Evolutionary conservation across 2,888 invertebrate species (phyloP), one percentile per base, ranked within the genome.

Genomic region (Osmoderma eremita): DNA sequence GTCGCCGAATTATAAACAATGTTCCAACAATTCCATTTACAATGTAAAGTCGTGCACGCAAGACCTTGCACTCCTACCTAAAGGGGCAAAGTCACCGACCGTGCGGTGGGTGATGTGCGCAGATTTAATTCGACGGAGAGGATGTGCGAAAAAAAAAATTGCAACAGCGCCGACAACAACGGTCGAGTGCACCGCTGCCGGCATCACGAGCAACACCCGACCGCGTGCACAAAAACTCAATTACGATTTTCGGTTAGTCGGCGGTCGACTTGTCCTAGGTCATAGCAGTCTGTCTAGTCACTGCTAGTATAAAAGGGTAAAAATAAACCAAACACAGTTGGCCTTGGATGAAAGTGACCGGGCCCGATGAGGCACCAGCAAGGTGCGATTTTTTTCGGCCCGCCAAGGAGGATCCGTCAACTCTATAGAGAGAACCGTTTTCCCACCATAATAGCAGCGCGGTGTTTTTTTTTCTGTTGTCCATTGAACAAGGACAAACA

Each of bases 281-380:
- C 77, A 76, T 76, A 77, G 76, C 69, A 72, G 78, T 78, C 76
- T 72, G 78, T 78, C 76, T 76, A 75, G 76, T 74, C 76, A 71
- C 65, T 72, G 72, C 75, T 75, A 74, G 69, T 69, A 73, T 72
- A 73, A 75, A 75, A 77, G 77, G 76, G 76, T 78, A 79, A 78
- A 79, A 79, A 79, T 78, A 79, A 78, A 78, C 77, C 75, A 77
- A 77, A 77, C 77, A 76, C 71, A 71, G 69, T 68, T 73, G 77
- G 72, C 80, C 80, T 80, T 80, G 80, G 75, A 76, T 76, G 78
- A 78, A 77, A 79, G 78, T 79, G 79, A 79, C 79, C 79, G 79
- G 63, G 65, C 48, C 50, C 75, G 73, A 69, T 68, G 68, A 64
- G 78, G 77, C 78, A 74, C 78, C 74, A 65, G 69, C 71, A 74